phyloP scores from a whole-genome alignment of 1,140 invertebrate species.

The Caerostris extrusa region DNA sequence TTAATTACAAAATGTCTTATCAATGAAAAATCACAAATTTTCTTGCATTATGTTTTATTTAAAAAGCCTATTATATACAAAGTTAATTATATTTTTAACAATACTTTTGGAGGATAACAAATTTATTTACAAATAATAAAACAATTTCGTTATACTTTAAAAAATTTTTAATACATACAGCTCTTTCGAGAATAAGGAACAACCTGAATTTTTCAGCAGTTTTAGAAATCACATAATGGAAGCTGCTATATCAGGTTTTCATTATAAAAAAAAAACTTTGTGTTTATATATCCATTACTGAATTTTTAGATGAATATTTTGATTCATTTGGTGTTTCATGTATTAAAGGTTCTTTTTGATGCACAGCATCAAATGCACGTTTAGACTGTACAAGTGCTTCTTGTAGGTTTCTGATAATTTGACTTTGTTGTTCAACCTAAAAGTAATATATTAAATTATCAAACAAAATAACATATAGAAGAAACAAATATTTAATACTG shows the following conservation, averaged over 20 bases:
- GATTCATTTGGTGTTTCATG: not conserved
- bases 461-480: not conserved
- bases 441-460: slow-evolving; percentile 11
- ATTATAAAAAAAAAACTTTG: not conserved
- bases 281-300: slow-evolving; percentile 66
- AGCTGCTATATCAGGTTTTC: slow-evolving; percentile 27
- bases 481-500: not conserved
- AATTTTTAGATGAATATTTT: slow-evolving; percentile 44
- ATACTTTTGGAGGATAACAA: not conserved
- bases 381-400: slow-evolving; percentile 73
- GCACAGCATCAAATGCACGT: slow-evolving; percentile 71
- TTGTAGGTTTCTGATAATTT: slow-evolving; percentile 64
- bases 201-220: not conserved
- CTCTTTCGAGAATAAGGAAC: slow-evolving; percentile 7
- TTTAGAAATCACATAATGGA: not conserved
- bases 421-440: slow-evolving; percentile 65
- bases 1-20: too few species aligned
- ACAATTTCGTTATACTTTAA: not conserved
- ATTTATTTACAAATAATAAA: not conserved
- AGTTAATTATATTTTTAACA: not conserved
- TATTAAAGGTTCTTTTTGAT: slow-evolving; percentile 23
- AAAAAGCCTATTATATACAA: too few species aligned
- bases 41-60: too few species aligned
- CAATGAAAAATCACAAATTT: too few species aligned
- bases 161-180: not conserved